Evolutionary conservation across 2,888 invertebrate genomes (phyloP), one percentile per base, ranked within the genome.

Genomic region (Auanema freiburgensis): DNA sequence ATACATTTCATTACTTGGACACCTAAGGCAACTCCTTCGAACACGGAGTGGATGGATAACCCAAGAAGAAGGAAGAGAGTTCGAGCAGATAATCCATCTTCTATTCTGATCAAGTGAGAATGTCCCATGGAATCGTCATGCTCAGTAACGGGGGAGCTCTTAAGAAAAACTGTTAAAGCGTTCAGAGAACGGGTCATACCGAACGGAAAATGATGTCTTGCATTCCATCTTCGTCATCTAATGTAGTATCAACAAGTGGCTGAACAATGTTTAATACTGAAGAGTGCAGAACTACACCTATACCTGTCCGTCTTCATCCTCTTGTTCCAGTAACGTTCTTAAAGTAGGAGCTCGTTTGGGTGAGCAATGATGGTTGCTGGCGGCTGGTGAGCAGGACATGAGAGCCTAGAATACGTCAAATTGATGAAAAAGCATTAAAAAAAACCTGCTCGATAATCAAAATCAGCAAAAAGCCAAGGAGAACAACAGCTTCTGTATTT

Each of bases 11-110:
- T n/a, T 24, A 67, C 67, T 75, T 87, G 87, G 1, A 88, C 83
- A 1, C 88, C 88, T 56, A 88, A 85, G 2, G 88, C 88, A 16
- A 88, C 78, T 6, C 88, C 88, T 80, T 88, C 88, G 80, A 88
- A 88, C 3, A 88, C 72, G 0, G 88, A 87, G 78, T 88, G 88
- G 1, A 88, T 72, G 1, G 88, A 87, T 5, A 88, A 79, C 14
- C 88, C 88, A n/a, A 86, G 69, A 1, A 88, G 79, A 23, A 88
- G 81, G 23, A 88, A 76, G 40, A 87, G n/a, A 16, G 63, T 63
- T 23, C 63, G 25, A 18, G 64, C 55, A 1, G 64, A 49, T 11
- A 64, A 23, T 4, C 64, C 59, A 43, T 64, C 64, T 33, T 54
- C 59, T 33, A 55, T 41, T 10, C 43, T 57, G 14, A 63, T 16